Conservation (phyloP, 2,888 invertebrate species). For the Tiphia femorata region DNA sequence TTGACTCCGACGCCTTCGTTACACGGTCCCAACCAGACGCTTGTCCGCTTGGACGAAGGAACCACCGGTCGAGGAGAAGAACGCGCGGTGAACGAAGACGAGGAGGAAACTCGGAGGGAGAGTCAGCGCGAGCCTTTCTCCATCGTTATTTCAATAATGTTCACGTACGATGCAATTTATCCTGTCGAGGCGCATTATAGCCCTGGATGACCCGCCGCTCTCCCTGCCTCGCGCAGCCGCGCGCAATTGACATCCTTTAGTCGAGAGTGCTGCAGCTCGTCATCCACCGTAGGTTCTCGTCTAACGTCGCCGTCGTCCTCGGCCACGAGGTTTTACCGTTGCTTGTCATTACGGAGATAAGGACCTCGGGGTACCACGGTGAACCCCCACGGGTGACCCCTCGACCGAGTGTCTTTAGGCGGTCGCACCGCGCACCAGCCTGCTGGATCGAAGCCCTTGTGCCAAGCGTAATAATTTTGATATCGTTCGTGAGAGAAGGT, state of each 20-base stretch:
- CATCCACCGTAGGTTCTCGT: constrained; percentile 26
- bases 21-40: not conserved
- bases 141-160: constrained; percentile 30
- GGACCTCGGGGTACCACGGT: constrained; percentile 16
- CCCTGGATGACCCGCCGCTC: too few relatives aligned
- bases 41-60: not conserved
- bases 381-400: constrained; percentile 28
- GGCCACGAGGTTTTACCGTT: constrained; percentile 42
- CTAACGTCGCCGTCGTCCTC: constrained; percentile 29
- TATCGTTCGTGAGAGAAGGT: too few relatives aligned
- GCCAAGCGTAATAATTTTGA: too few relatives aligned
- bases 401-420: not conserved
- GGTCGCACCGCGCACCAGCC: not conserved
- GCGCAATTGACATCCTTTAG: constrained; percentile 59
- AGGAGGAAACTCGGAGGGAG: not conserved
- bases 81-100: not conserved
- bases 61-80: not conserved
- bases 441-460: too few relatives aligned
- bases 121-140: not conserved
- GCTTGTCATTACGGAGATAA: constrained; percentile 42
- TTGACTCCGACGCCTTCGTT: constrained; percentile 6
- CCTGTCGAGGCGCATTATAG: constrained; percentile 29
- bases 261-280: constrained; percentile 46
- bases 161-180: constrained; percentile 32
- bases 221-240: constrained; percentile 13